A percentile compares a stretch with the other conserved stretches of the same genome.
phyloP scores from a whole-genome alignment of 1,140 invertebrate genomes.

The Panagrolaimus sp. region DNA sequence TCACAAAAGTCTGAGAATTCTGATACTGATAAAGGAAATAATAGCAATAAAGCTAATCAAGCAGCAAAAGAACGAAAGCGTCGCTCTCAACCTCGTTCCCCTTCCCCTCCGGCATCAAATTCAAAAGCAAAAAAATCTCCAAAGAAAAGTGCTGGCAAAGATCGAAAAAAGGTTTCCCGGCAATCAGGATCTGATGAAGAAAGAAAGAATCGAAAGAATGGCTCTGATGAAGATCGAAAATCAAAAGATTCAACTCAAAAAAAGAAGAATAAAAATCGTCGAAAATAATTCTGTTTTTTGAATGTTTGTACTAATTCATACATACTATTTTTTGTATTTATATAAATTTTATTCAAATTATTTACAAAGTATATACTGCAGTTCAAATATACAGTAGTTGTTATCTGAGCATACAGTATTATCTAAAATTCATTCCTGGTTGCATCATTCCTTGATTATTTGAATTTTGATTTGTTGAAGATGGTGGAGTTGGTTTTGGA shows the following conservation, averaged over 20 bases:
- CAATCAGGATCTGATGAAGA: neutral
- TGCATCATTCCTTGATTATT: neutral
- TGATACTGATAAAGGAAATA: too few relatives aligned
- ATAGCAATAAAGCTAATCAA: too few relatives aligned
- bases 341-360: too few relatives aligned
- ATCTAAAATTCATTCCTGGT: neutral
- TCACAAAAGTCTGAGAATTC: too few relatives aligned
- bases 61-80: too few relatives aligned
- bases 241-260: too few relatives aligned
- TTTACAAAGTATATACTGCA: too few relatives aligned
- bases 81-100: too few relatives aligned
- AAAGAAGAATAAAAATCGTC: constrained; percentile 5
- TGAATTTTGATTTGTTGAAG: neutral
- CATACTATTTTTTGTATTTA: too few relatives aligned
- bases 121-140: neutral
- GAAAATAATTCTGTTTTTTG: neutral
- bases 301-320: too few relatives aligned
- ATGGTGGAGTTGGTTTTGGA: neutral
- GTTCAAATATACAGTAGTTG: too few relatives aligned
- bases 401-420: too few relatives aligned
- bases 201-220: neutral
- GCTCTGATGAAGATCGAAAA: neutral
- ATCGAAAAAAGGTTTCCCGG: neutral
- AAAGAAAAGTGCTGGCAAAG: neutral
- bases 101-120: neutral